Conservation (phyloP, 2,797 vertebrate species). For the Pelodytes ibericus region DNA sequence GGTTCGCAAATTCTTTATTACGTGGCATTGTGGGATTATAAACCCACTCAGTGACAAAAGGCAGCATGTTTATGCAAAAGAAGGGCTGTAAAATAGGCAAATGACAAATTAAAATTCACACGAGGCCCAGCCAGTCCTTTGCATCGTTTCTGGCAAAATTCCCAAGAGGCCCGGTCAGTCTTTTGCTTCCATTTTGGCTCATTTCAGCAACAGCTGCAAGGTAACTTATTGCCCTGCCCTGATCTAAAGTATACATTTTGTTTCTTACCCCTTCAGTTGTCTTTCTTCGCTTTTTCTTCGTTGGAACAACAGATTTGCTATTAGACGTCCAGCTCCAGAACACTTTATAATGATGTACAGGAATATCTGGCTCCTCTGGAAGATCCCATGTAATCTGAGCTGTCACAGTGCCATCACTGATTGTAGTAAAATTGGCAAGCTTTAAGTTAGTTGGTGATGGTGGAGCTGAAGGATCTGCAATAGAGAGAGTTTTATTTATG, state of each 20-base stretch:
- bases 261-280: conserved; percentile 86
- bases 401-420: conserved; percentile 75
- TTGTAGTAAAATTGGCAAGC: conserved; percentile 76
- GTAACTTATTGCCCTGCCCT: too few species aligned
- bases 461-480: conserved; percentile 87
- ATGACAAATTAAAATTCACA: too few species aligned
- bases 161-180: too few species aligned
- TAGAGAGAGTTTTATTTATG: not conserved
- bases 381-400: conserved; percentile 83
- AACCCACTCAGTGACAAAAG: too few species aligned
- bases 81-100: too few species aligned
- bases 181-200: too few species aligned
- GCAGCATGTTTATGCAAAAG: too few species aligned
- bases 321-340: conserved; percentile 89
- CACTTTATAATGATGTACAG: conserved; percentile 92
- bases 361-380: conserved; percentile 86
- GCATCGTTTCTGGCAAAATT: too few species aligned
- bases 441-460: conserved; percentile 79
- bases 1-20: too few species aligned
- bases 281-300: conserved; percentile 92
- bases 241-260: conserved; percentile 3
- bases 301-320: conserved; percentile 79
- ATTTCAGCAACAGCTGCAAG: too few species aligned
- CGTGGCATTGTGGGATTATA: too few species aligned
- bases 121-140: too few species aligned